Base-by-base conservation (phyloP, 2,113 vertebrate species). In the Madoqua kirkii region DNA sequence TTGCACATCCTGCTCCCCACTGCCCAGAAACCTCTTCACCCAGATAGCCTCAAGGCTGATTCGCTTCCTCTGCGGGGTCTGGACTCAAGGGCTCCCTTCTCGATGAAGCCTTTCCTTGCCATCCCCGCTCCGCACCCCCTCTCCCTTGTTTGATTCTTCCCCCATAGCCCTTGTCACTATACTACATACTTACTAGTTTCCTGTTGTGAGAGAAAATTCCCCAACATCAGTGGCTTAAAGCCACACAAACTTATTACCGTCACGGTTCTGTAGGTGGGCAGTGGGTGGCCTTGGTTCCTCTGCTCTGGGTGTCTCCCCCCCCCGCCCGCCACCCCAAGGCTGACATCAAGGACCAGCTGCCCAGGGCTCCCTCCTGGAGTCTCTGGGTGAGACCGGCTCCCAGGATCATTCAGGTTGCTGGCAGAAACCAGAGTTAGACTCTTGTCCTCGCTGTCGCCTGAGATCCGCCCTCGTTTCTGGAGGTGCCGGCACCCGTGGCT, bases 51-150 rank as follows among this genome's bases (percentile, higher is more conserved):
- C n/a, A 3, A 40, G 60, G 29, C 76, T 50, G 27, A 50, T 64
- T 86, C 48, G 54, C 11, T 0, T 36, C 29, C 7, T 25, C 14
- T 50, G 14, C 25, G 19, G 36, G 15, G 13, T 71, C 45, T 6
- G 11, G 57, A 14, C 19, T 84, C 8, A 11, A 52, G 25, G 31
- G 29, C 16, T 4, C 16, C 16, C 50, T 81, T 81, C n/a, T 52
- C 36, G 0, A 8, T 2, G 36, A 74, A 3, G 36, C 2, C 27
- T 64, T 54, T 78, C 7, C 54, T 57, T 21, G 36, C 52, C 19
- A 19, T 3, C 31, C 15, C n/a, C 7, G 4, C 1, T 12, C 36
- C 71, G 29, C 12, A 1, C 1, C 6, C 17, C 3, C 2, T 60
- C 29, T 48, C 27, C 45, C 54, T 48, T 8, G 7, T 62, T 74